Evolutionary conservation across 2,888 invertebrate species (phyloP), one percentile per base, ranked within the genome.

Genomic region (Globia sparganii): DNA sequence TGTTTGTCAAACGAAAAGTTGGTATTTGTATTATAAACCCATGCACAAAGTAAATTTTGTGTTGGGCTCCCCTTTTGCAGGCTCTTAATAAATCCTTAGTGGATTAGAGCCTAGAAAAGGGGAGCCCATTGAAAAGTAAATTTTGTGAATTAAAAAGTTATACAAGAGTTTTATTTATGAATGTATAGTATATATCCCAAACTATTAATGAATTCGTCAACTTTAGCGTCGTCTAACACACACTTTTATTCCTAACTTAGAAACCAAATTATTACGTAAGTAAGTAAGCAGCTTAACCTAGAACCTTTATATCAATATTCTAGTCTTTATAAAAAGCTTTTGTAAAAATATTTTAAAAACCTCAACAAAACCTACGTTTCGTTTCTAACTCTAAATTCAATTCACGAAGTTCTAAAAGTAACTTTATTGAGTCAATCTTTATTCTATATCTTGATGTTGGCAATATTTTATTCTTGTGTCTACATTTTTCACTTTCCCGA

Each of bases 341-440:
- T 58, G 1, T 53, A n/a, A 43, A 37, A 37, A 62, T 31, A 37
- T n/a, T n/a, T n/a, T 37, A 75, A 58, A 31, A 28, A 34, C 58
- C n/a, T 49, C 56, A 15, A 13, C n/a, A 25, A 81, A 53, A 56
- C 6, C 31, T 56, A 31, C 59, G 25, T 6, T 13, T 58, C 31
- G 56, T 11, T 71, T 65, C 61, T 46, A 56, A 72, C 83, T 83
- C 64, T 66, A 77, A 75, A 84, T 71, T 82, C 40, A 58, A 73
- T 70, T 75, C 59, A 18, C 58, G 21, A 70, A 62, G 56, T 71
- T 71, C 67, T 72, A 31, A 84, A 79, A 69, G 69, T 68, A 59
- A 75, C 21, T 80, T 80, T 80, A 84, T 75, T 70, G 61, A 71
- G 81, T 75, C 75, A 84, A 86, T 75, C 64, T 75, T 75, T 77